Evolutionary conservation across 2,797 vertebrate genomes (phyloP).

Genomic region (Phoebastria nigripes): DNA sequence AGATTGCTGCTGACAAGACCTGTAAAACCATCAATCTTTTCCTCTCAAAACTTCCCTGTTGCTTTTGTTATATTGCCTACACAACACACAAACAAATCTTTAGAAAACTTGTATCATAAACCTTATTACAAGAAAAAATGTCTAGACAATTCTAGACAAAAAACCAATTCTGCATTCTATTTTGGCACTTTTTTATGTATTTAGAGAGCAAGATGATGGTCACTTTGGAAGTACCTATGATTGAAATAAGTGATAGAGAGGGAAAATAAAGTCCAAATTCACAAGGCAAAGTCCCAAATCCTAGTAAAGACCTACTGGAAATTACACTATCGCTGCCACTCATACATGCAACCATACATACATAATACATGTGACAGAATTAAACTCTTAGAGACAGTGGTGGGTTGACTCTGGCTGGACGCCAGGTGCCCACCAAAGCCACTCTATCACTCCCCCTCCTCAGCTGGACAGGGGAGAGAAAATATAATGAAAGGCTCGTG

Average conservation of each 20-base stretch:
- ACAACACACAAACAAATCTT: background rate
- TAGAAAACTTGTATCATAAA: background rate
- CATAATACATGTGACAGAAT: background rate
- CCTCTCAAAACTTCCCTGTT: background rate
- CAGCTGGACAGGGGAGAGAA: background rate
- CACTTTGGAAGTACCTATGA: background rate
- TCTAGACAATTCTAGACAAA: background rate
- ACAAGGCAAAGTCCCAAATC: background rate
- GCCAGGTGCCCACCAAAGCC: background rate
- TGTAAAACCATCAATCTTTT: background rate
- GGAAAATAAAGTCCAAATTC: background rate
- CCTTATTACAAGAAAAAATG: background rate
- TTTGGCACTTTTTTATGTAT: background rate
- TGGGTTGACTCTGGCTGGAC: background rate
- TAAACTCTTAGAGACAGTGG: background rate
- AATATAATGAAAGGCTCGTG: fast-evolving
- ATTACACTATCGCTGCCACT: background rate
- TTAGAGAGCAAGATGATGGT: background rate
- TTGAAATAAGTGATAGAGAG: background rate
- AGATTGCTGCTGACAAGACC: background rate
- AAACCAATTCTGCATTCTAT: background rate
- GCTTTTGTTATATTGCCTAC: background rate
- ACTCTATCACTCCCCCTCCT: background rate
- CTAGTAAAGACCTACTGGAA: background rate
- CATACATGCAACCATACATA: background rate